Base-by-base conservation (phyloP, 2,888 invertebrate genomes). In the Caenorhabditis angaria region DNA sequence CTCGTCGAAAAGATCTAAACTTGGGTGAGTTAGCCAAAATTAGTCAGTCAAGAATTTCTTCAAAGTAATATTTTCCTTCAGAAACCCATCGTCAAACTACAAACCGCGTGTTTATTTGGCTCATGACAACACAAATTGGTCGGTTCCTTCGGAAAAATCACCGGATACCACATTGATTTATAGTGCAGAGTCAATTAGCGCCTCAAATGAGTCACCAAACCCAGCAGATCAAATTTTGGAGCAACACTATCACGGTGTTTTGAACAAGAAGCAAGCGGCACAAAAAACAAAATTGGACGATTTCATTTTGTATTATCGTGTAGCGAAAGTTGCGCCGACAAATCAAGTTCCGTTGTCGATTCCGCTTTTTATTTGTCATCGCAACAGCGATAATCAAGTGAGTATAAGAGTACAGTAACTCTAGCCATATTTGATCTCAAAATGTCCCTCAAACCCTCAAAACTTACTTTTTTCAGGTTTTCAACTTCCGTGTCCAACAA, bases 221-320 rank as follows among this genome's bases (percentile, higher is more conserved):
- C n/a, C n/a, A n/a, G n/a, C 32, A 12, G 67, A 71, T 22, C 71
- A 62, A 24, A 61, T 56, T 25, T 27, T 71, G 5, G 71, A 67
- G 32, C 60, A 71, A 25, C 71, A 71, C 50, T 71, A 63, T 56
- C 61, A 61, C 20, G 67, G 67, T 5, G 71, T 71, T n/a, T 53
- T 71, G n/a, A 66, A 64, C 48, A 71, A 71, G 53, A 71, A 64
- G 32, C 5, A 47, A 59, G 71, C 71, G 5, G 51, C 71, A 0
- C 57, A 29, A 47, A 0, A 60, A 22, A 64, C 64, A 6, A 51
- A 61, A 28, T 41, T 22, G 1, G 57, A 60, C 24, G 67, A 71
- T 53, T 71, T 71, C 27, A 67, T 62, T 24, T 29, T 71, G n/a
- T 71, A 71, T 32, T 71, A 71, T 48, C 71, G 71, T 22, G 35